Percentiles rank a stretch among this genome's conserved stretches.
phyloP scores from a whole-genome alignment of 1,140 invertebrate species.

The Linepithema humile region DNA sequence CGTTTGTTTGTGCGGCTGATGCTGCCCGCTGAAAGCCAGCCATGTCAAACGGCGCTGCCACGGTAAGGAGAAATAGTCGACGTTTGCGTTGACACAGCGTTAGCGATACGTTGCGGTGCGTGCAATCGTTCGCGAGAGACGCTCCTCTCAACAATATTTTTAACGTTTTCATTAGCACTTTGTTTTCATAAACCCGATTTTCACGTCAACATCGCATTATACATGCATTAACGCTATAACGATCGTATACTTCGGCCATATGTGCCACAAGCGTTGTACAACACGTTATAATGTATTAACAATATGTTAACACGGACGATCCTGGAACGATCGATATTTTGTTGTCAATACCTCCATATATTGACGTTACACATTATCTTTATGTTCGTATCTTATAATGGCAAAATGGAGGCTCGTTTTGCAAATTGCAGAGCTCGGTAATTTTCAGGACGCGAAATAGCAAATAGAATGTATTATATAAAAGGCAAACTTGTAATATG shows the following conservation, averaged over 20 bases:
- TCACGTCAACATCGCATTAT: neutral
- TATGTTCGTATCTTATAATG: neutral
- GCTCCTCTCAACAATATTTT: neutral
- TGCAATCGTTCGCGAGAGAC: neutral
- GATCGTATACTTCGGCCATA: neutral
- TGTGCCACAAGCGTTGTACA: neutral
- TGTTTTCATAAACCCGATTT: neutral
- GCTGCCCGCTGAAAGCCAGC: conserved; percentile 16
- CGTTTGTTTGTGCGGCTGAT: conserved; percentile 39
- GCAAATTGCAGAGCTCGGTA: neutral
- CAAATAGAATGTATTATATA: neutral
- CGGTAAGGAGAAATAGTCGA: conserved; percentile 15
- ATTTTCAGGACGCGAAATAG: neutral
- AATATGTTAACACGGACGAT: too few species aligned
- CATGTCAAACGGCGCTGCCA: neutral
- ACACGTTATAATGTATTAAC: neutral
- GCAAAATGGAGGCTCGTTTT: neutral
- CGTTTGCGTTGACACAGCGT: neutral
- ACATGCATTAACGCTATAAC: neutral
- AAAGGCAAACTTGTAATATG: neutral
- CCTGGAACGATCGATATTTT: neutral
- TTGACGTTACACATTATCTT: neutral
- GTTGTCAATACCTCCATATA: neutral
- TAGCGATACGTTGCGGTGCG: too few species aligned
- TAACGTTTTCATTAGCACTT: neutral